Evolutionary conservation across 2,888 invertebrate genomes (phyloP), one percentile per base, ranked within the genome.

Genomic region (Drosophila maculinotata): DNA sequence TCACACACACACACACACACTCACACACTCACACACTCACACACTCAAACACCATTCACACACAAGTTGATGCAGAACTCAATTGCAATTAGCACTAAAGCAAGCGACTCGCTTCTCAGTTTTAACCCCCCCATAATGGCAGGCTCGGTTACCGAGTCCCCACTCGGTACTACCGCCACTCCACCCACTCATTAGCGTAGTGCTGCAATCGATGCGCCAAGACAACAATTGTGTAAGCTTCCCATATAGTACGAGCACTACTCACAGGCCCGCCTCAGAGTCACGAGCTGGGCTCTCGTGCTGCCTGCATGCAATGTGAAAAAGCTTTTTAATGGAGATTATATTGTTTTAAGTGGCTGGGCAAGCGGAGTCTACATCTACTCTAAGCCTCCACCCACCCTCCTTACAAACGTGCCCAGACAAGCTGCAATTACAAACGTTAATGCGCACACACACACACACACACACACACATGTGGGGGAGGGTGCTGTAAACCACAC

Each of bases 311-410:
- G 83, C 80, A 73, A 88, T 86, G 88, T 84, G 84, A 86, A 80
- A 84, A 88, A 81, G 84, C 87, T 81, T 87, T 89, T 88, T 81
- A 88, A 89, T 87, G 87, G 76, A 79, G 88, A 89, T 89, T 89
- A 88, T 89, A 88, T 87, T 87, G 89, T 89, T 83, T 77, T 84
- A 84, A 84, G 88, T 86, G 84, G 76, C 81, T 68, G 75, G 63
- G 59, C 33, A 44, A 49, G 48, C 20, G 33, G 23, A 17, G 8
- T n/a, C 30, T 23, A 20, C 47, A 30, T 12, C 3, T 20, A 4
- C 36, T 12, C 3, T 20, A 4, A 20, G 17, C 25, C 12, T 8
- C 4, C 0, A 1, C 10, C 23, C 3, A 9, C 25, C 39, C 54
- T 26, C 8, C n/a, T 15, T 12, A 3, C n/a, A 23, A 30, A n/a